Percentiles rank a stretch among this genome's conserved stretches.
Evolutionary conservation across 2,113 vertebrate species (phyloP).

Genomic region (Platysternon megacephalum): DNA sequence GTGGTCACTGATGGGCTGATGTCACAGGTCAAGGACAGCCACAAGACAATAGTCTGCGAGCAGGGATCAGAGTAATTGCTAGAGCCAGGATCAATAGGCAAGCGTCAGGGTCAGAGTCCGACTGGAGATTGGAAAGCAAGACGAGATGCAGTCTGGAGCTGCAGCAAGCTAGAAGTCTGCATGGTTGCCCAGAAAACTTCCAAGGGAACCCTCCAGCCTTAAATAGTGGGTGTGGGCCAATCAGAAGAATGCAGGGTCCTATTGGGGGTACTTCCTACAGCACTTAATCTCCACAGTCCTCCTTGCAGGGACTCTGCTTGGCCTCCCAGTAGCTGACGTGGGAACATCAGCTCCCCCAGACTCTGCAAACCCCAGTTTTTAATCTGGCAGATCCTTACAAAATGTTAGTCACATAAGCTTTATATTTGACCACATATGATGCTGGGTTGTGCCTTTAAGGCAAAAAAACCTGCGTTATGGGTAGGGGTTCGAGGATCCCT

Average conservation of each 20-base stretch:
- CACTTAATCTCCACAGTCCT: not conserved
- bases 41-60: not conserved
- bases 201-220: not conserved
- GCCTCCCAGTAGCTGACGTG: not conserved
- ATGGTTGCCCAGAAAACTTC: not conserved
- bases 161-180: not conserved
- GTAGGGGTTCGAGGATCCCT: conserved; percentile 27
- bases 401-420: conserved; percentile 42
- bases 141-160: not conserved
- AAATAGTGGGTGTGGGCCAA: not conserved
- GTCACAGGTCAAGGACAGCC: not conserved
- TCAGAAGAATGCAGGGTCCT: not conserved
- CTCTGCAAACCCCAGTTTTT: not conserved
- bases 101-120: not conserved
- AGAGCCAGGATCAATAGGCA: too few species aligned
- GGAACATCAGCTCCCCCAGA: not conserved
- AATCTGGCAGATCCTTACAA: not conserved
- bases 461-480: not conserved
- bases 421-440: conserved; percentile 30
- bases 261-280: not conserved
- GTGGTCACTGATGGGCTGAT: not conserved
- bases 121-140: not conserved
- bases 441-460: not conserved
- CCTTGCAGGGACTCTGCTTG: not conserved
- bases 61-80: not conserved